Evolutionary conservation across 2,888 invertebrate species (phyloP), one percentile per base, ranked within the genome.

Genomic region (Atherix ibis): DNA sequence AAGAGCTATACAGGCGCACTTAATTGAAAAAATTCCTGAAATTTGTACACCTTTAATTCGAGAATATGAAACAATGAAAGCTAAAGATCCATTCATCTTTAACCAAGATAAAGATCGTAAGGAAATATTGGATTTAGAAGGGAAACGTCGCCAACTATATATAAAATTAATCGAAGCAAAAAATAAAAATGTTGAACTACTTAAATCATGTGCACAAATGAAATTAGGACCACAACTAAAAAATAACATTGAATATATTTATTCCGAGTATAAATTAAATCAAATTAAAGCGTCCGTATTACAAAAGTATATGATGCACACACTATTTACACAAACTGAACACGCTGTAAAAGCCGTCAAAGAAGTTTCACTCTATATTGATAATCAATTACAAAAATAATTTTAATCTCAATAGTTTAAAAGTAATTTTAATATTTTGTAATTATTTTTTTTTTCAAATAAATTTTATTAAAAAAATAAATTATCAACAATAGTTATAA

Each of bases 141-240:
- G 39, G n/a, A 49, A 54, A 19, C 46, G 53, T 14, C 45, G 50
- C 2, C 33, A 19, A 0, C 42, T 49, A 8, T 39, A 52, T 8
- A 35, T 47, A 10, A 44, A 48, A 32, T 34, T 56, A 4, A 39
- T 46, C 1, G 41, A 46, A 15, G 27, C 48, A 12, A 43, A 42
- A 6, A 47, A 43, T 14, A 47, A 48, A 2, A 56, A 57, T 35
- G 53, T 54, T 30, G 40, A 36, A n/a, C 43, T 49, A 9, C 43
- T 59, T 13, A 49, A 52, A 29, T 40, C 42, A 5, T 46, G 46
- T 3, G 50, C 50, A 0, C 55, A 58, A 9, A 26, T 56, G 0
- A 58, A 56, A 40, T 40, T 50, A 44, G 57, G 58, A 1, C 51
- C 56, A 0, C 48, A 51, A 35, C 31, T 53, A 25, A 44, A 37